Evolutionary conservation across 2,113 vertebrate species (phyloP).

Genomic region (Sinosuthora webbiana): DNA sequence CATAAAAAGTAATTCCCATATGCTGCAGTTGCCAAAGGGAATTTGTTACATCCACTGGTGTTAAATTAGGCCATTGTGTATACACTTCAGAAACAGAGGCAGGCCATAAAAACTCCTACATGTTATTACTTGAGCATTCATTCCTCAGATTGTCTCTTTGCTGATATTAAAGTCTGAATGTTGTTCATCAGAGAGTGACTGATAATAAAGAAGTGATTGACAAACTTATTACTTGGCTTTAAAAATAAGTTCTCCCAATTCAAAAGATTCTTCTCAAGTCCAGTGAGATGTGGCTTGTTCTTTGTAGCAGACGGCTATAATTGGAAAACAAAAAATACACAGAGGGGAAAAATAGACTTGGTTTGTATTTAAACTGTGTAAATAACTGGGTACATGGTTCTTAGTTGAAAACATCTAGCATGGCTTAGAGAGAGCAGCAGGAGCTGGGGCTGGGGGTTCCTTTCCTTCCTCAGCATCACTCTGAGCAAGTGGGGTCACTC

Average conservation of each 20-base stretch:
- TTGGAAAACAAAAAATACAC: conserved; percentile 17
- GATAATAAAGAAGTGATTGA: conserved; percentile 72
- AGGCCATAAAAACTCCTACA: conserved; percentile 53
- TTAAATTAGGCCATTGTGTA: conserved; percentile 63
- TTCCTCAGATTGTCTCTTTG: conserved; percentile 59
- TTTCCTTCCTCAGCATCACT: neutral
- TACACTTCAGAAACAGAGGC: conserved; percentile 48
- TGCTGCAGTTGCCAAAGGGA: conserved; percentile 56
- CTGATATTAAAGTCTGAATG: conserved; percentile 68
- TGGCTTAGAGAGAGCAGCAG: neutral
- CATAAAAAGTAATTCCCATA: conserved; percentile 61
- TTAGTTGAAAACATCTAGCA: neutral
- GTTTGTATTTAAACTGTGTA: conserved; percentile 2
- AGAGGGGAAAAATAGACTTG: neutral
- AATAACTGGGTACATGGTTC: neutral
- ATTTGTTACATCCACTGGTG: conserved; percentile 41
- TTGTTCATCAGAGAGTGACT: conserved; percentile 69
- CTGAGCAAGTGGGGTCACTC: fast-evolving
- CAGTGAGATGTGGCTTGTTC: neutral
- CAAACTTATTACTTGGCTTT: conserved; percentile 68
- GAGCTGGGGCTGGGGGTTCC: neutral
- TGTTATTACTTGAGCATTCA: conserved; percentile 62
- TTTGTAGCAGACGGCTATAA: conserved; percentile 16
- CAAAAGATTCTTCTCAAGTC: conserved; percentile 28
- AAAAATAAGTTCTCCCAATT: conserved; percentile 52